Base-by-base conservation (phyloP, 2,888 invertebrate species). In the Pomacea canaliculata region DNA sequence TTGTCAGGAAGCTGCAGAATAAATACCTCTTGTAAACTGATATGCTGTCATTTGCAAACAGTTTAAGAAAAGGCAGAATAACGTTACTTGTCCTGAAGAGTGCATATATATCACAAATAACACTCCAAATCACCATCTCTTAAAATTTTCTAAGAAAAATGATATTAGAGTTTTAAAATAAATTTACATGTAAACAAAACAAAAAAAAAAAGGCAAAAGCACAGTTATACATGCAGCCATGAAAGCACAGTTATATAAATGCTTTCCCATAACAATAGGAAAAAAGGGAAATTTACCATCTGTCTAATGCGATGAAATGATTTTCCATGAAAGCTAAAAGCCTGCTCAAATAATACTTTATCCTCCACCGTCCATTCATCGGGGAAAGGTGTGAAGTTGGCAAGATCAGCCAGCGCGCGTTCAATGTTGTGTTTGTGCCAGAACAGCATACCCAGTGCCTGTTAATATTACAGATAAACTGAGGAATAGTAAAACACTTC, bases 281-380 rank as follows among this genome's bases (percentile, higher is more conserved):
- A 37, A 37, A 37, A 37, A 37, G 4, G 3, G 3, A n/a, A 23
- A 70, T 84, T 91, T 92, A 98, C 98, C 98, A 99, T 98, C 93
- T 98, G 97, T 84, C 97, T 93, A 91, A 99, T 98, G 89, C 97
- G 94, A 90, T 97, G 96, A 92, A 99, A 99, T 91, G 96, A 97
- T 92, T 99, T 99, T 71, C 98, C 98, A 91, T 98, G 98, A 91
- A 97, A 98, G 89, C 97, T 97, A 91, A 98, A 98, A 62, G 98
- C 98, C 92, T 98, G 98, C 90, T 99, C 98, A 92, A 99, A 99
- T 19, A 98, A 92, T 71, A 98, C 97, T 92, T 98, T 98, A 90
- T 99, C 99, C 91, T 99, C 98, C 0, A 96, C 95, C 5, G 97
- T 96, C 98, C 98, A 99, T 89, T 98, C 98, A 91, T 98, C 98